A percentile compares a stretch with the other conserved stretches of the same genome.
phyloP scores from a whole-genome alignment of 2,113 vertebrate species.

The Hirundichthys speculiger region DNA sequence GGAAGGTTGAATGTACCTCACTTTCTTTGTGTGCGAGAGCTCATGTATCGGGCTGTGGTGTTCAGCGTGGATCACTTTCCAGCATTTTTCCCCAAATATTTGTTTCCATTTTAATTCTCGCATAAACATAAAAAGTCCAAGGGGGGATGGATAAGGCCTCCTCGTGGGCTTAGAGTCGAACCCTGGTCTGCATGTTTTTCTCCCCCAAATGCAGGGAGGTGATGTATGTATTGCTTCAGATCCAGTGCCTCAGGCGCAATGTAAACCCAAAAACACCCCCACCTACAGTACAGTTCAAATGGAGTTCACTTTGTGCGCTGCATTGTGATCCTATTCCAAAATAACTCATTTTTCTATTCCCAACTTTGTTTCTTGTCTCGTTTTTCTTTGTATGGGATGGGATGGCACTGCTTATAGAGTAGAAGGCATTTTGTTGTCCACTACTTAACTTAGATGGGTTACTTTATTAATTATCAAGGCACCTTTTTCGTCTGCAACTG shows the following conservation, averaged over 20 bases:
- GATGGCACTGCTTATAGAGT: no score
- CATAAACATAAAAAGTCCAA: constrained; percentile 19
- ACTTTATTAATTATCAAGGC: no score
- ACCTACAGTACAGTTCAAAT: constrained; percentile 41
- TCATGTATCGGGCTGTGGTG: neutral
- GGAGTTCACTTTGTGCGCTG: constrained; percentile 27
- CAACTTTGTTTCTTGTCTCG: neutral
- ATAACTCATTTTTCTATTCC: constrained; percentile 15
- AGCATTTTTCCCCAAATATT: constrained; percentile 9
- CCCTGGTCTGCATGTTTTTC: neutral
- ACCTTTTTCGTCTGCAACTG: no score
- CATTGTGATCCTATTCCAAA: constrained; percentile 6
- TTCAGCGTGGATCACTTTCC: constrained; percentile 6
- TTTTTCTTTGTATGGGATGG: no score
- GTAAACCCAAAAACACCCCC: constrained; percentile 12
- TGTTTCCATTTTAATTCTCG: constrained; percentile 42
- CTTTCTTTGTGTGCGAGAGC: neutral
- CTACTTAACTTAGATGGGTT: no score
- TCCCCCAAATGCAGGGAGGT: constrained; percentile 3
- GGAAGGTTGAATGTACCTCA: neutral
- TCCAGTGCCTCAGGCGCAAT: constrained; percentile 10
- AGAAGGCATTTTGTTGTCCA: no score
- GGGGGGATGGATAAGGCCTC: constrained; percentile 3
- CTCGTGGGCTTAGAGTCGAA: constrained; percentile 33
- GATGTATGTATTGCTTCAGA: constrained; percentile 11